Conservation (phyloP, 2,113 vertebrate species). For the Maccullochella peelii region DNA sequence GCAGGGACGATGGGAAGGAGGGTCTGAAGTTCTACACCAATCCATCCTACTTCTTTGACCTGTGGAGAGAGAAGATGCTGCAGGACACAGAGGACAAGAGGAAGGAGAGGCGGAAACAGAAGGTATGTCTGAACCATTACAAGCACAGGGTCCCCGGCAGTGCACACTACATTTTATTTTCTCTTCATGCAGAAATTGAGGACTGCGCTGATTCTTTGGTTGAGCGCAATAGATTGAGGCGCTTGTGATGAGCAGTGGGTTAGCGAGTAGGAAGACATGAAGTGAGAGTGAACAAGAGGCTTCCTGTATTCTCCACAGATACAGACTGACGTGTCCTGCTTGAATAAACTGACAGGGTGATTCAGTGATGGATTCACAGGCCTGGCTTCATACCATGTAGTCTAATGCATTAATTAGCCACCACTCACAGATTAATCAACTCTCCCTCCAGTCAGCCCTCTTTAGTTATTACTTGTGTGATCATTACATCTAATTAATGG, state of each 20-base stretch:
- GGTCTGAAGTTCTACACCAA: conserved; percentile 99
- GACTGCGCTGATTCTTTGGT: not conserved
- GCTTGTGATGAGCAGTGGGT: conserved; percentile 4
- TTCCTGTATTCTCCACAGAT: conserved; percentile 20
- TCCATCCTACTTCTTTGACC: conserved; percentile 98
- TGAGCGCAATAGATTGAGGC: not conserved
- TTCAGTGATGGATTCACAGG: conserved; percentile 41
- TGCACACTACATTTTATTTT: not conserved
- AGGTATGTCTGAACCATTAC: conserved; percentile 84
- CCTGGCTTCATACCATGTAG: conserved; percentile 27
- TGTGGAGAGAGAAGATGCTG: conserved; percentile 99
- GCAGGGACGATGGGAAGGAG: conserved; percentile 97
- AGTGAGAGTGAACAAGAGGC: not conserved
- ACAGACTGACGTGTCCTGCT: conserved; percentile 35
- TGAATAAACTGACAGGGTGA: conserved; percentile 35
- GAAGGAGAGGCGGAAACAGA: conserved; percentile 98
- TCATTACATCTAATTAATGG: conserved; percentile 76
- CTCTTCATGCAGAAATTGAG: not conserved
- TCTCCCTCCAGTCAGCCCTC: conserved; percentile 58
- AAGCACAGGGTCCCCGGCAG: not conserved
- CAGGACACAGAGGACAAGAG: conserved; percentile 99
- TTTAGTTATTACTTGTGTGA: conserved; percentile 64
- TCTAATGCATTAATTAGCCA: conserved; percentile 61
- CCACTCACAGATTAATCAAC: conserved; percentile 56
- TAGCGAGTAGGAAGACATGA: not conserved